Conservation (phyloP, 2,797 vertebrate genomes). For the Uromys caudimaculatus region DNA sequence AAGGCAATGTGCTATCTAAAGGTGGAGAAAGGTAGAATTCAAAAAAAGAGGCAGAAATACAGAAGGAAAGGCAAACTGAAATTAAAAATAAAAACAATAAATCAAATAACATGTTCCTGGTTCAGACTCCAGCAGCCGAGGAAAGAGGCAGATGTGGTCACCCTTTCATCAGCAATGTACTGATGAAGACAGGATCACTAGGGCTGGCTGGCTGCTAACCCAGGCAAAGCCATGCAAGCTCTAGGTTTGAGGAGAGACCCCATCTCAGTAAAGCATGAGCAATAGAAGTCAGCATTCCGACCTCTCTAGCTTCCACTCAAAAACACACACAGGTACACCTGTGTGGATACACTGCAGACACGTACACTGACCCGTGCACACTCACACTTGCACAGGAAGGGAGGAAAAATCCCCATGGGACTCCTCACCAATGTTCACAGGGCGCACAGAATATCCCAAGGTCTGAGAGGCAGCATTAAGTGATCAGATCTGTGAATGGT, state of each 20-base stretch:
- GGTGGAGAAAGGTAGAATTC: background rate
- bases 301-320: background rate
- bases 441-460: background rate
- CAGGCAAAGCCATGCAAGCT: background rate
- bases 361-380: background rate
- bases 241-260: background rate
- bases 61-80: background rate
- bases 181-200: background rate
- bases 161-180: too few relatives aligned
- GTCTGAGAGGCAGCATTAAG: background rate
- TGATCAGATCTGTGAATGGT: background rate
- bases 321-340: background rate
- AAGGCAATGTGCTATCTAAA: background rate
- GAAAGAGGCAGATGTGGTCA: background rate
- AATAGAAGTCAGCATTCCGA: background rate
- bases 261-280: too few relatives aligned
- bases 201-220: background rate
- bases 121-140: background rate
- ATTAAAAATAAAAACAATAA: background rate
- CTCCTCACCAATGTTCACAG: background rate
- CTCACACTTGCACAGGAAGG: background rate
- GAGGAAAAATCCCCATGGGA: background rate
- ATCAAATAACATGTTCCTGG: background rate
- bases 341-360: background rate
- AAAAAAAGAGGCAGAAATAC: too few relatives aligned